Conservation (phyloP, 2,888 invertebrate genomes). For the Hymenopus coronatus region DNA sequence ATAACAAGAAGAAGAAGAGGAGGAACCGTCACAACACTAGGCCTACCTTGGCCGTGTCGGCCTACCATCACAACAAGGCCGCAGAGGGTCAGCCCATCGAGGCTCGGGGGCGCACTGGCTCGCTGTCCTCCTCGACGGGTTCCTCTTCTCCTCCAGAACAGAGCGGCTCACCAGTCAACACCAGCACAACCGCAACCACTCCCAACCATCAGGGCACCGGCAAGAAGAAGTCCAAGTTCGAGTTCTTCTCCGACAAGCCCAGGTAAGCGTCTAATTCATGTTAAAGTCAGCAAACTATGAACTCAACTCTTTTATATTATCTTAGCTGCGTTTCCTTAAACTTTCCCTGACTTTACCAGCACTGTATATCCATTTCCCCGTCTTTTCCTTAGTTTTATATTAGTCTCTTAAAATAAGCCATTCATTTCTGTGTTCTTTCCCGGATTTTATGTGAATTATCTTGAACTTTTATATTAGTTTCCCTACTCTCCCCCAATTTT, state of each 20-base stretch:
- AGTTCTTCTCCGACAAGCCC: slow-evolving; percentile 74
- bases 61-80: slow-evolving; percentile 38
- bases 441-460: too few species aligned
- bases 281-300: too few species aligned
- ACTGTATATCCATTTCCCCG: too few species aligned
- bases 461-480: too few species aligned
- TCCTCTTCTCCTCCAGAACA: slow-evolving; percentile 71
- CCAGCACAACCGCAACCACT: slow-evolving; percentile 47
- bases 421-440: too few species aligned
- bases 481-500: too few species aligned
- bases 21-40: slow-evolving; percentile 65
- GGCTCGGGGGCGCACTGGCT: slow-evolving; percentile 67
- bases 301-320: too few species aligned
- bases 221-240: slow-evolving; percentile 69
- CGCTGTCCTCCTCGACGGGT: slow-evolving; percentile 72
- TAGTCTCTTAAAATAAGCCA: too few species aligned
- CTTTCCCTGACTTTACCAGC: too few species aligned
- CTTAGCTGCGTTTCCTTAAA: too few species aligned
- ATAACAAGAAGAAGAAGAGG: slow-evolving; percentile 65
- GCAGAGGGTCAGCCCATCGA: slow-evolving; percentile 40
- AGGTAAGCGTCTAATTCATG: slow-evolving; percentile 68
- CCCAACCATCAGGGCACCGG: too few species aligned
- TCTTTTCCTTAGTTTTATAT: too few species aligned
- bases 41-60: slow-evolving; percentile 59
- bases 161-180: slow-evolving; percentile 69